Evolutionary conservation across 2,888 invertebrate genomes (phyloP), one percentile per base, ranked within the genome.

Genomic region (Protophormia terraenovae): DNA sequence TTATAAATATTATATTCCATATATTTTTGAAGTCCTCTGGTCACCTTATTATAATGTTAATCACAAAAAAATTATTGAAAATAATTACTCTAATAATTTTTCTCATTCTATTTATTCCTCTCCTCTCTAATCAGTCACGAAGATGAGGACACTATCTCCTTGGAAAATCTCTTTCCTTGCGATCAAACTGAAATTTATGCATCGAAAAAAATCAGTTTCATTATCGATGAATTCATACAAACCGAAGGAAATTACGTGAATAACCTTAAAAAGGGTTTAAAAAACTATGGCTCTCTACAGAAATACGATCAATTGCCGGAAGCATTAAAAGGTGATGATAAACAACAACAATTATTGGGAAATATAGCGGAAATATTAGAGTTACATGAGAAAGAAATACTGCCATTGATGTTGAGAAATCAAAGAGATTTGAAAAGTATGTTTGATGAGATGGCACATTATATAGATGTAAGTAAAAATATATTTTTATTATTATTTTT

Each of bases 331-430:
- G 91, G 92, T 8, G 87, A 81, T 2, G 89, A 88, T 8, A 90
- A 89, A 50, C 90, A 90, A 45, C 88, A 88, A 14, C 80, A 89
- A 38, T 96, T 98, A 89, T 97, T 98, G 92, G 97, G 97, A 38
- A 98, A 98, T 92, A 95, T 98, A 66, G 96, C 97, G 90, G 96
- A 97, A 92, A 97, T 98, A 89, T 96, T 96, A 92, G 95, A 96
- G 91, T 97, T 98, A 92, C 98, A 98, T 91, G 91, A 92, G 12
- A 82, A 88, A 12, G 88, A 91, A 75, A 90, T 93, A 79, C 87
- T 92, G 69, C 93, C 93, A 60, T 87, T 92, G 82, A 89, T 93
- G 89, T 83, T 90, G 84, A 88, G 90, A 55, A 91, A 92, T 88
- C 90, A 90, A 81, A 89, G 90, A 12, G 92, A 93, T 88, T 88